phyloP scores from a whole-genome alignment of 2,888 invertebrate species.

The Euzetes globulus region DNA sequence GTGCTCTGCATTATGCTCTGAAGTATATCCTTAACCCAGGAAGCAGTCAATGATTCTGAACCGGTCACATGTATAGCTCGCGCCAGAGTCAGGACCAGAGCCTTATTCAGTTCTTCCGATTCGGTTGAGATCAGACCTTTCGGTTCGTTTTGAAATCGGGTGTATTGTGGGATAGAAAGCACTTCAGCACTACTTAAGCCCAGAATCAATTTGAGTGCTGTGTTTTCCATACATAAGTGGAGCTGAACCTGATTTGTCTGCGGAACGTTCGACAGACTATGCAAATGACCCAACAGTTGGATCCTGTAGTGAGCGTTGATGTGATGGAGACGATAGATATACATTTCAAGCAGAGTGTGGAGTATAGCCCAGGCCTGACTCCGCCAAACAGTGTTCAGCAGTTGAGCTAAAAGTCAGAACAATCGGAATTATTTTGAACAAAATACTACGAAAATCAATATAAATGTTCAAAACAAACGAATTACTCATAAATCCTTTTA shows the following conservation, averaged over 20 bases:
- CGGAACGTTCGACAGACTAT: slow-evolving; percentile 79
- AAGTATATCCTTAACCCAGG: slow-evolving; percentile 83
- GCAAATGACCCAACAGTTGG: slow-evolving; percentile 80
- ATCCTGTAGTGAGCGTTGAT: slow-evolving; percentile 92
- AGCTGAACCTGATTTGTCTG: slow-evolving; percentile 92
- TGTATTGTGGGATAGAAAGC: slow-evolving; percentile 68
- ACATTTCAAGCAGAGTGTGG: slow-evolving; percentile 93
- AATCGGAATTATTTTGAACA: not conserved
- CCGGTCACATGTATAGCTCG: slow-evolving; percentile 90
- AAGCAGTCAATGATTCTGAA: slow-evolving; percentile 57
- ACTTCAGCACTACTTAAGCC: slow-evolving; percentile 90
- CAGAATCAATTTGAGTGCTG: slow-evolving; percentile 73
- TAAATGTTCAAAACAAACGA: slow-evolving; percentile 41
- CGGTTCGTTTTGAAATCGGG: slow-evolving; percentile 76
- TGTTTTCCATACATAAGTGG: slow-evolving; percentile 83
- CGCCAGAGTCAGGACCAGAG: slow-evolving; percentile 79
- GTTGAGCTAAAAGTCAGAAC: slow-evolving; percentile 57
- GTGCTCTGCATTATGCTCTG: slow-evolving; percentile 86
- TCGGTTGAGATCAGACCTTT: slow-evolving; percentile 81
- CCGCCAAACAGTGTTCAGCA: slow-evolving; percentile 82
- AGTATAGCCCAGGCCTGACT: slow-evolving; percentile 89
- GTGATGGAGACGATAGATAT: slow-evolving; percentile 89
- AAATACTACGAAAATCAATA: slow-evolving; percentile 33
- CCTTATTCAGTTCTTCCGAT: slow-evolving; percentile 79
- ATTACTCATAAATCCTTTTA: slow-evolving; percentile 86